Evolutionary conservation across 2,797 vertebrate species (phyloP).

Genomic region (Malurus leucopterus): DNA sequence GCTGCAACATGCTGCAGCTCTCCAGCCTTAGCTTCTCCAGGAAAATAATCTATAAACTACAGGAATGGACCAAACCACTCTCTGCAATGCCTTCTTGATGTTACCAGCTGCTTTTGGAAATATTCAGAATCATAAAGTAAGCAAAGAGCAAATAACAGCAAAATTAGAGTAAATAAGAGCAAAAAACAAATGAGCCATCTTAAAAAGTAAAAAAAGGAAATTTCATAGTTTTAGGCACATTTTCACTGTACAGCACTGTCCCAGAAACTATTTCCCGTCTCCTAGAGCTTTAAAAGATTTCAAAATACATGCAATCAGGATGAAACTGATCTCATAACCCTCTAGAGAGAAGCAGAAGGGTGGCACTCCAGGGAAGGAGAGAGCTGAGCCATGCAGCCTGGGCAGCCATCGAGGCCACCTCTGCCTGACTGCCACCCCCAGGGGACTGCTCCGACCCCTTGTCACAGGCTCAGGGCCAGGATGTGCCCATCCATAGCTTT

Average conservation of each 20-base stretch:
- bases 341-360: not conserved
- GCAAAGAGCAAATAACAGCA: not conserved
- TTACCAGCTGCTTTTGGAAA: not conserved
- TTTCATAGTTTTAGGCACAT: not conserved
- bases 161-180: not conserved
- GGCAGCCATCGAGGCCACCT: not conserved
- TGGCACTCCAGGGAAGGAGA: rapidly evolving
- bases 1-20: not conserved
- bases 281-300: not conserved
- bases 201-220: not conserved
- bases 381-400: not conserved
- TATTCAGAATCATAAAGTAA: not conserved
- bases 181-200: not conserved
- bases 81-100: not conserved
- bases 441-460: not conserved
- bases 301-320: not conserved
- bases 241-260: not conserved
- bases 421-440: rapidly evolving
- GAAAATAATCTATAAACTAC: not conserved
- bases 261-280: not conserved
- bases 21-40: not conserved
- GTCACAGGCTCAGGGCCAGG: rapidly evolving
- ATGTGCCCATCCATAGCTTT: not conserved
- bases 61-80: not conserved
- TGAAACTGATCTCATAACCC: not conserved